phyloP scores from a whole-genome alignment of 1,140 invertebrate genomes.

The Mercenaria mercenaria region DNA sequence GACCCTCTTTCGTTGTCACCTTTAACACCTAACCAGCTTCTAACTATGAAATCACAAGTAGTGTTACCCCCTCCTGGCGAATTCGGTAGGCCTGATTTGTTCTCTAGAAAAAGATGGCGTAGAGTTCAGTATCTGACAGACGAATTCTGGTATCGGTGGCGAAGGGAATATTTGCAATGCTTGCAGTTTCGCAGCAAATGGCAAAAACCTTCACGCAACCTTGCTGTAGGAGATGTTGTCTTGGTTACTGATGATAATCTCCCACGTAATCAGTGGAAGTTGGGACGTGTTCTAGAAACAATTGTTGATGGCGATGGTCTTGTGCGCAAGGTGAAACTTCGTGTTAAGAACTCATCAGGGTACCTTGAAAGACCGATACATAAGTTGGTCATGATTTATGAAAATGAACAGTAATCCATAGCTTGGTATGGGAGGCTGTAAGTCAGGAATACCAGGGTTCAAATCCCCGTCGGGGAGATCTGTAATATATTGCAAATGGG shows the following conservation, averaged over 20 bases:
- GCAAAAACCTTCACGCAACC: not conserved
- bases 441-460: too few species aligned
- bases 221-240: constrained; percentile 55
- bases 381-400: not conserved
- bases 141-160: constrained; percentile 53
- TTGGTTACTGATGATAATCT: constrained; percentile 49
- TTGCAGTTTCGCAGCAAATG: constrained; percentile 37
- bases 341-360: not conserved
- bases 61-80: constrained; percentile 47
- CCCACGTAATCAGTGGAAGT: constrained; percentile 46
- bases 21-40: constrained; percentile 30
- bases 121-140: constrained; percentile 30
- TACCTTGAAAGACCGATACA: not conserved
- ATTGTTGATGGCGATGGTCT: not conserved
- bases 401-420: not conserved
- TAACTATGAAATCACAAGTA: constrained; percentile 40
- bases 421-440: too few species aligned
- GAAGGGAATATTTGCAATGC: too few species aligned
- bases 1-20: not conserved
- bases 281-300: constrained; percentile 30
- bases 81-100: not conserved
- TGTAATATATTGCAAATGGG: too few species aligned
- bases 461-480: too few species aligned
- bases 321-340: constrained; percentile 18
- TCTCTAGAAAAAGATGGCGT: constrained; percentile 32